Evolutionary conservation across 2,797 vertebrate species (phyloP).

Genomic region (Megalops cyprinoides): DNA sequence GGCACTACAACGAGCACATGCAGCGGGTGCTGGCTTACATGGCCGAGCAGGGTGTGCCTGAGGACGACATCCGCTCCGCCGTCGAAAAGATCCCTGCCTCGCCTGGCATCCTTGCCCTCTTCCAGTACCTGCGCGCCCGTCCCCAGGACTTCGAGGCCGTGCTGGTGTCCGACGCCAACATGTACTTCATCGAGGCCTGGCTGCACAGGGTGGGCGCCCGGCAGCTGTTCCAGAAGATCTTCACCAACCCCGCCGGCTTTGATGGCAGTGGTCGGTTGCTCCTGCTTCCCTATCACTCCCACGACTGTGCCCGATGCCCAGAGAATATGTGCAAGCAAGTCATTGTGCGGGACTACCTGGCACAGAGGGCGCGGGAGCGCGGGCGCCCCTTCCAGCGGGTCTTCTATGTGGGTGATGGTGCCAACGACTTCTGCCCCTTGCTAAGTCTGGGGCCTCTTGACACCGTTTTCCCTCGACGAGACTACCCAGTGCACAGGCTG

Average conservation of each 20-base stretch:
- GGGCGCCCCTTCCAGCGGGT: slow-evolving; percentile 82
- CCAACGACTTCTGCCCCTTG: slow-evolving; percentile 89
- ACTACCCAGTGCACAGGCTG: slow-evolving; percentile 87
- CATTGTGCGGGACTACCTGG: slow-evolving; percentile 83
- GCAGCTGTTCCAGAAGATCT: slow-evolving; percentile 81
- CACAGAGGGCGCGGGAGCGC: slow-evolving; percentile 69
- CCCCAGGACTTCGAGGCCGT: slow-evolving; percentile 81
- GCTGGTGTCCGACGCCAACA: slow-evolving; percentile 91
- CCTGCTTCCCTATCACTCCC: slow-evolving; percentile 87
- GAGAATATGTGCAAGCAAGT: slow-evolving; percentile 94
- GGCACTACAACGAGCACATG: slow-evolving; percentile 87
- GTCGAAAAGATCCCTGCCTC: slow-evolving; percentile 82
- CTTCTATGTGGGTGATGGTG: slow-evolving; percentile 89
- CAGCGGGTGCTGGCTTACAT: slow-evolving; percentile 81
- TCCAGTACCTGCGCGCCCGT: slow-evolving; percentile 80
- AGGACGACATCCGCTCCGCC: slow-evolving; percentile 68
- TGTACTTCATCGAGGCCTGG: slow-evolving; percentile 83
- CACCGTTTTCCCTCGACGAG: slow-evolving; percentile 83
- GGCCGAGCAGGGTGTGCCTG: slow-evolving; percentile 81
- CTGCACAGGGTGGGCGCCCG: slow-evolving; percentile 71
- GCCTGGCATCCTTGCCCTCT: slow-evolving; percentile 78
- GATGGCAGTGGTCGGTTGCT: slow-evolving; percentile 76
- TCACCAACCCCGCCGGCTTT: slow-evolving; percentile 85
- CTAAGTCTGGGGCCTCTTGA: slow-evolving; percentile 75
- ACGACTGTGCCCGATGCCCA: slow-evolving; percentile 83